Base-by-base conservation (phyloP, 92 coral and sea anemone genomes). In the Epizoanthus ramosus region DNA sequence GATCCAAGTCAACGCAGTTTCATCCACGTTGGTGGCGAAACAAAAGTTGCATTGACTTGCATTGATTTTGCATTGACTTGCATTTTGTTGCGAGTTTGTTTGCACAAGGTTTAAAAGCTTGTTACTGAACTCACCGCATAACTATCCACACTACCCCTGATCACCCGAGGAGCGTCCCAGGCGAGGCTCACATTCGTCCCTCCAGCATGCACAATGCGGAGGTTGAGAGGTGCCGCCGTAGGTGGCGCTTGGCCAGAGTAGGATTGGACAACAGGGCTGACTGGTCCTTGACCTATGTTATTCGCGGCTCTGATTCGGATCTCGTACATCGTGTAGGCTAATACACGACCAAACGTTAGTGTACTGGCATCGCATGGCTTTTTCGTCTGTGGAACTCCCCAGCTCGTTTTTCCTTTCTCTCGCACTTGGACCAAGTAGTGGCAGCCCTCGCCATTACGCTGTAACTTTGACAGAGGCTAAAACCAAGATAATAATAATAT, bases 381-480 rank as follows among this genome's bases (percentile, higher is more conserved):
- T 21, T 21, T 14, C 1, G 14, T 3, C 0, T 6, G 21, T 4
- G 71, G 52, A 19, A 4, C 21, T 19, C 43, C 25, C 82, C 58
- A 61, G 0, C 13, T 39, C 1, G 21, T 35, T 15, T 22, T 57
- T 21, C 71, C 82, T 77, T 77, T 77, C 70, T 60, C 41, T 15
- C 82, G 71, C 15, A 23, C 22, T n/a, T 77, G 70, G 31, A 77
- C 19, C 63, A 43, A 24, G 50, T 77, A 77, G 71, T 13, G 14
- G 37, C 82, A 77, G 13, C 35, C 39, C 47, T 77, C 39, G 21
- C 82, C 82, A 39, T 77, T 77, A 54, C 59, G 82, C 47, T 77
- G 71, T 63, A 77, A 8, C 17, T 77, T 22, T 24, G 68, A 41
- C 41, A 77, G 64, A 6, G 82, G 31, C 82, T 77, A 56, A 25